Base-by-base conservation (phyloP, 1,140 invertebrate genomes). In the Adelges cooleyi region DNA sequence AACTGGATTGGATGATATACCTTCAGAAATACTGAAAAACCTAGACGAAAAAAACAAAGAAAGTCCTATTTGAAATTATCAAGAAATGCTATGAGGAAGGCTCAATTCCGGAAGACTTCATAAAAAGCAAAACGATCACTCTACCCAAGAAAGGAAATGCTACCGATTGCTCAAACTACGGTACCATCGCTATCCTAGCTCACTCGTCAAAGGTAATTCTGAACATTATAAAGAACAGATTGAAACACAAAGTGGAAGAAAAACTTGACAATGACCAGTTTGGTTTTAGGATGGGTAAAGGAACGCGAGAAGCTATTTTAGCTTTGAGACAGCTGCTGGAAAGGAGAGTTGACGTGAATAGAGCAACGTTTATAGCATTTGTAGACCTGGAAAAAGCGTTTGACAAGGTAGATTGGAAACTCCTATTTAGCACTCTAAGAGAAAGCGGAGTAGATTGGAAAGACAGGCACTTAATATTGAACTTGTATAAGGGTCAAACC, bases 91-190 rank as follows among this genome's bases (percentile, higher is more conserved):
- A 65, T 33, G 33, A 66, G 5, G 23, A 11, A 23, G 65, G 33
- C 6, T 15, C 20, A 17, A 33, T 67, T 23, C 40, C 38, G 4
- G 20, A 38, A 44, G 66, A 56, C 17, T 67, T 67, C 33, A 33
- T 36, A 27, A 65, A 65, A 50, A 48, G 62, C 22, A 44, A 33
- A 67, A 46, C 51, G 6, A 56, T 67, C 27, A 67, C 23, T 2
- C 11, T 67, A 54, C 66, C 66, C 15, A 67, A 67, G 15, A 40
- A 59, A 65, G 54, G 49, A 1, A 67, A 67, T 62, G 54, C 66
- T 27, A 62, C n/a, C 9, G 46, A 65, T 8, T 67, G 56, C 23
- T 4, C 18, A 22, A 65, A 67, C 48, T 67, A 67, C 48, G 51
- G 38, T 40, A 67, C 44, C 11, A 65, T 65, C 1, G 11, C 62